Percentiles rank a stretch among this genome's conserved stretches.
Conservation (phyloP, 2,888 invertebrate genomes). For the Empis stercorea region DNA sequence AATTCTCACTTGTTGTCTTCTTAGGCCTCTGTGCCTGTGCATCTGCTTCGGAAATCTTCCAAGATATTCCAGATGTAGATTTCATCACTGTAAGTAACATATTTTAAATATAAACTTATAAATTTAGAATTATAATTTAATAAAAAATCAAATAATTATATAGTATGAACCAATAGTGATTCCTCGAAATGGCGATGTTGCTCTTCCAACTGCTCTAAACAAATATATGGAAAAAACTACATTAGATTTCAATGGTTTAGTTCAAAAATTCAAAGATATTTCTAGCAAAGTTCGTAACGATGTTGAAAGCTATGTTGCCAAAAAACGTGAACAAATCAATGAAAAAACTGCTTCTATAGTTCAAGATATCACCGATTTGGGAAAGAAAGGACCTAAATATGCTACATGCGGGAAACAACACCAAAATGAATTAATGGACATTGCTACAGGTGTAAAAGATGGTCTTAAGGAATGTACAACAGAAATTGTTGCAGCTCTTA, state of each 20-base stretch:
- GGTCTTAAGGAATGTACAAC: neutral
- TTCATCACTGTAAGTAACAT: neutral
- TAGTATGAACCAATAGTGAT: too few relatives aligned
- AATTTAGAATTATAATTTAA: too few relatives aligned
- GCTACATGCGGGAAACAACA: neutral
- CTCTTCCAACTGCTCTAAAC: neutral
- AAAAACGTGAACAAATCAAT: neutral
- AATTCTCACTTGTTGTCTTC: neutral
- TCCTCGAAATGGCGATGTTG: neutral
- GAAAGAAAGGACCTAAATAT: neutral
- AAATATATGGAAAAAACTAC: neutral
- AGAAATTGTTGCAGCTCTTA: neutral
- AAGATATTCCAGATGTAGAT: neutral
- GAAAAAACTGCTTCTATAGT: neutral
- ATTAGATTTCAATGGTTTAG: neutral
- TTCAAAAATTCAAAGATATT: neutral
- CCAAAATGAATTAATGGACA: neutral
- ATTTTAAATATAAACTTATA: neutral
- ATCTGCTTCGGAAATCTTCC: neutral
- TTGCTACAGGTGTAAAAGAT: neutral
- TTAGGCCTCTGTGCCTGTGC: neutral
- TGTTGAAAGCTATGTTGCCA: neutral
- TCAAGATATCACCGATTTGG: neutral
- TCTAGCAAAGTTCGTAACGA: too few relatives aligned
- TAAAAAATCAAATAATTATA: too few relatives aligned